phyloP scores from a whole-genome alignment of 1,140 invertebrate genomes.

The Lamellibrachia luymesi region DNA sequence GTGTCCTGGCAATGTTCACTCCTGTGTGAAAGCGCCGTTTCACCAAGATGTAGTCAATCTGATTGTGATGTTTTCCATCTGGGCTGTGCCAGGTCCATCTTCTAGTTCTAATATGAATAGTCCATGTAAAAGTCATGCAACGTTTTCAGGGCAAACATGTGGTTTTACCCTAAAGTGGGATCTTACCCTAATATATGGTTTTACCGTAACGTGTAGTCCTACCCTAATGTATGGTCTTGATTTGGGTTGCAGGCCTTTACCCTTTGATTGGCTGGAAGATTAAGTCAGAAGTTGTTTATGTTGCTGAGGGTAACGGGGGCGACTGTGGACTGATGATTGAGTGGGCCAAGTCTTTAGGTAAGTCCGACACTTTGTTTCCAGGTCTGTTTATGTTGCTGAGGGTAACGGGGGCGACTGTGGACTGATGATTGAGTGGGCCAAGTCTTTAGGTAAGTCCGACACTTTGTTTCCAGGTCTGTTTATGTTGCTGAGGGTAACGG shows the following conservation, averaged over 20 bases:
- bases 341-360: constrained; percentile 80
- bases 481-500: too few relatives aligned
- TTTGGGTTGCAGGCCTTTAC: constrained; percentile 69
- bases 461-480: too few relatives aligned
- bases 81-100: too few relatives aligned
- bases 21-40: too few relatives aligned
- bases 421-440: too few relatives aligned
- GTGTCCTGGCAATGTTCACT: too few relatives aligned
- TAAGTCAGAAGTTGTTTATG: constrained; percentile 65
- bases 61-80: too few relatives aligned
- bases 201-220: too few relatives aligned
- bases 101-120: background rate
- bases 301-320: constrained; percentile 80
- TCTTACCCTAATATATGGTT: background rate
- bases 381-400: too few relatives aligned
- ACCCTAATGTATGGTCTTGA: background rate
- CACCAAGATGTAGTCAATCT: too few relatives aligned
- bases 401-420: too few relatives aligned
- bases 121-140: background rate
- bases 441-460: too few relatives aligned
- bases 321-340: constrained; percentile 85
- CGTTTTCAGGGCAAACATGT: background rate
- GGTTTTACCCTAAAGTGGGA: background rate
- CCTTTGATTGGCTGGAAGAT: constrained; percentile 80
- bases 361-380: constrained; percentile 26